These are phyloP conservation scores for Crotalus horridus DNA, from an alignment of 2,113 vertebrate genomes.

Conservation along the genomic window DNA sequence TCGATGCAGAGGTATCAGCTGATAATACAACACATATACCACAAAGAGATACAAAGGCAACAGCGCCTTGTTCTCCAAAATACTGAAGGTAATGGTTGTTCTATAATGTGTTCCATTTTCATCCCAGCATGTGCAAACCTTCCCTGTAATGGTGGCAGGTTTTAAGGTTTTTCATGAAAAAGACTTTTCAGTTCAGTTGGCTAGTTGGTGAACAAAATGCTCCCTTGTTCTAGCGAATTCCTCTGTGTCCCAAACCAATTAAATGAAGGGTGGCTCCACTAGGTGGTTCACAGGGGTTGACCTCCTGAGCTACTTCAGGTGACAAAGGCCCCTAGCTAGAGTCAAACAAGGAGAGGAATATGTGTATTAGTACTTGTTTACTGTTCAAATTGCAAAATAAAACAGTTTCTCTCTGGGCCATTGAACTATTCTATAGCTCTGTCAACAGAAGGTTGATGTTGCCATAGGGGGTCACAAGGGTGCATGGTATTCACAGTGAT, in stretches of 20 bases:
- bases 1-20: slow-evolving; percentile 42
- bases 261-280: neutral
- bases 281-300: neutral
- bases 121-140: neutral
- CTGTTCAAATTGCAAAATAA: slow-evolving; percentile 34
- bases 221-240: neutral
- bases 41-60: slow-evolving; percentile 28
- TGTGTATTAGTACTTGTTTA: slow-evolving; percentile 7
- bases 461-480: slow-evolving; percentile 38
- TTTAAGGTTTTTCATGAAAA: neutral
- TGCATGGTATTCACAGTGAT: slow-evolving; percentile 31
- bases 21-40: slow-evolving; percentile 21
- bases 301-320: neutral
- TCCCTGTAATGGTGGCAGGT: neutral
- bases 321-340: neutral
- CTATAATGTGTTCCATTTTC: slow-evolving; percentile 2
- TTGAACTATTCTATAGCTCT: slow-evolving; percentile 17
- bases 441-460: slow-evolving; percentile 54
- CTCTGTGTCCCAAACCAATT: neutral
- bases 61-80: neutral
- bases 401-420: slow-evolving; percentile 30
- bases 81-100: slow-evolving; percentile 6
- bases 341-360: neutral
- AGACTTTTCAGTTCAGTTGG: neutral
- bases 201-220: neutral